A percentile compares a stretch with the other conserved stretches of the same genome.
Evolutionary conservation across 2,888 invertebrate species (phyloP).

Genomic region (Octodonta nipae): DNA sequence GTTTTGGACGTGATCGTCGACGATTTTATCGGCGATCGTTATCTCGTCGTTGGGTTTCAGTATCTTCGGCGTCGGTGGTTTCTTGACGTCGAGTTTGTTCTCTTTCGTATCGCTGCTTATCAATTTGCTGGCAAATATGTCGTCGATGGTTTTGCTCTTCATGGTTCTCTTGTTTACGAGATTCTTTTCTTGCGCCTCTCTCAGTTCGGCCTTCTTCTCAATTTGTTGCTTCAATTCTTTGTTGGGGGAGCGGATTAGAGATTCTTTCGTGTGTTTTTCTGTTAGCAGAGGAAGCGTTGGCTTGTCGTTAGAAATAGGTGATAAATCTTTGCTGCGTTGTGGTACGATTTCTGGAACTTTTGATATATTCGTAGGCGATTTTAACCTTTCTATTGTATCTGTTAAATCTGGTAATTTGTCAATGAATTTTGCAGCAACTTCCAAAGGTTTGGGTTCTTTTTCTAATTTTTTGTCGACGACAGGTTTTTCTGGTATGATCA

Average conservation of each 20-base stretch:
- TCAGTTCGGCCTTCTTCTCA: constrained; percentile 16
- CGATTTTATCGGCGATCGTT: constrained; percentile 23
- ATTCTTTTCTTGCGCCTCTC: constrained; percentile 7
- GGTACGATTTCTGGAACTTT: too few relatives aligned
- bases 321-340: too few relatives aligned
- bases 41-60: constrained; percentile 22
- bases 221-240: constrained; percentile 19
- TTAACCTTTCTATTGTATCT: too few relatives aligned
- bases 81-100: constrained; percentile 18
- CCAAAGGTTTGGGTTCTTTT: constrained; percentile 5
- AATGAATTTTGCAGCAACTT: constrained; percentile 4
- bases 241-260: constrained; percentile 18
- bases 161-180: constrained; percentile 9
- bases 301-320: too few relatives aligned
- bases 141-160: constrained; percentile 22
- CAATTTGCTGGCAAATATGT: constrained; percentile 21
- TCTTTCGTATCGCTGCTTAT: constrained; percentile 20
- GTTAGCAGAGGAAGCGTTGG: constrained; percentile 3
- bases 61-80: constrained; percentile 13
- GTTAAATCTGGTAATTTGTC: neutral
- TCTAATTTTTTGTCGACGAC: constrained; percentile 5
- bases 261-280: constrained; percentile 13
- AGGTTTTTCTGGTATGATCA: constrained; percentile 11
- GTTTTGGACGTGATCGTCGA: constrained; percentile 27
- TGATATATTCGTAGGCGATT: too few relatives aligned